Evolutionary conservation across 2,113 vertebrate genomes (phyloP).

Genomic region (Xenopus tropicalis): DNA sequence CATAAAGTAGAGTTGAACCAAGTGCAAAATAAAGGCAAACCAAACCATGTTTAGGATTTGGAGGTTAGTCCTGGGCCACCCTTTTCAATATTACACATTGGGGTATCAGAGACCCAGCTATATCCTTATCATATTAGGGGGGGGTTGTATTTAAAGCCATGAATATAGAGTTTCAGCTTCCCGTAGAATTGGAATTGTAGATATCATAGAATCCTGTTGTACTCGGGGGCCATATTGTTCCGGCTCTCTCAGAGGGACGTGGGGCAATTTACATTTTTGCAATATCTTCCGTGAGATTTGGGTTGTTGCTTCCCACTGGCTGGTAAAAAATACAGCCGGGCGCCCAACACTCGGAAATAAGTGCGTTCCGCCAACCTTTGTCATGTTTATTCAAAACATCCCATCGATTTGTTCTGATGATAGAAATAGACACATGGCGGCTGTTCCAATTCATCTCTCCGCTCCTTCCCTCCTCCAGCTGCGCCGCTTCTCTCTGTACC

Average conservation of each 20-base stretch:
- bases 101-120: no score
- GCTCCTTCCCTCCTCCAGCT: constrained; percentile 13
- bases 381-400: constrained; percentile 24
- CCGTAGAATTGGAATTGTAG: no score
- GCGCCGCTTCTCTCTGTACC: background rate
- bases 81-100: no score
- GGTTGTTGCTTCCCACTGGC: background rate
- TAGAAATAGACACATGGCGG: constrained; percentile 16
- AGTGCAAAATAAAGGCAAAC: no score
- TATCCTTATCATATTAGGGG: no score
- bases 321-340: background rate
- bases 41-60: no score
- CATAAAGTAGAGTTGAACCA: no score
- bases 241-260: background rate
- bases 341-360: background rate
- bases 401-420: constrained; percentile 1
- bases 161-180: no score
- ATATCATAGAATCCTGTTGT: no score
- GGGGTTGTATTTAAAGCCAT: no score
- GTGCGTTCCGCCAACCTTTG: background rate
- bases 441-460: constrained; percentile 16
- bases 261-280: background rate
- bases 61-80: no score
- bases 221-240: no score
- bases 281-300: background rate